Conservation (phyloP, 1,140 invertebrate species). For the Glossosoma conforme region DNA sequence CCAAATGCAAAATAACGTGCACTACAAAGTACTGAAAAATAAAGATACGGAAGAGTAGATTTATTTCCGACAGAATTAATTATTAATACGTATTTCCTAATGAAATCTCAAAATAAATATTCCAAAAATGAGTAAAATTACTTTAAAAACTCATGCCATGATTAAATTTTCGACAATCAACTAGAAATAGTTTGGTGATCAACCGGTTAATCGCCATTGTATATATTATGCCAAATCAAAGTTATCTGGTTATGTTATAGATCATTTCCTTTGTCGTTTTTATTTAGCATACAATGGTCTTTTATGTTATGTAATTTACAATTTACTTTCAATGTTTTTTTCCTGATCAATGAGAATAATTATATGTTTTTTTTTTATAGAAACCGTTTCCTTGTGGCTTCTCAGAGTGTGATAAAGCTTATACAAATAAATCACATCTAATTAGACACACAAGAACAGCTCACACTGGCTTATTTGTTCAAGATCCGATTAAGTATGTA, state of each 20-base stretch:
- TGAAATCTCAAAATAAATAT: too few species aligned
- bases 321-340: not conserved
- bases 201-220: not conserved
- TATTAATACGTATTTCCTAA: too few species aligned
- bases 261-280: not conserved
- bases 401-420: conserved; percentile 44
- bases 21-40: too few species aligned
- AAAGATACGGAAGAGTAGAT: too few species aligned
- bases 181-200: not conserved
- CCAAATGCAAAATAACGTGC: too few species aligned
- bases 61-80: too few species aligned
- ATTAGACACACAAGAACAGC: conserved; percentile 42
- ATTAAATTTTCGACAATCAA: too few species aligned
- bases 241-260: not conserved
- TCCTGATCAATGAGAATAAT: not conserved
- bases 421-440: conserved; percentile 48
- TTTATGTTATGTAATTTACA: conserved; percentile 10
- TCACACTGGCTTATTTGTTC: conserved; percentile 29
- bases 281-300: not conserved
- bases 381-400: conserved; percentile 42
- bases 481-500: too few species aligned
- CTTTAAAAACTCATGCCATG: too few species aligned
- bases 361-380: conserved; percentile 33
- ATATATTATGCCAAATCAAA: not conserved
- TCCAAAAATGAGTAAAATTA: too few species aligned